Percentiles rank a stretch among this genome's conserved stretches.
Conservation (phyloP, 2,888 invertebrate genomes). For the Scaptodrosophila latifasciaeformis region DNA sequence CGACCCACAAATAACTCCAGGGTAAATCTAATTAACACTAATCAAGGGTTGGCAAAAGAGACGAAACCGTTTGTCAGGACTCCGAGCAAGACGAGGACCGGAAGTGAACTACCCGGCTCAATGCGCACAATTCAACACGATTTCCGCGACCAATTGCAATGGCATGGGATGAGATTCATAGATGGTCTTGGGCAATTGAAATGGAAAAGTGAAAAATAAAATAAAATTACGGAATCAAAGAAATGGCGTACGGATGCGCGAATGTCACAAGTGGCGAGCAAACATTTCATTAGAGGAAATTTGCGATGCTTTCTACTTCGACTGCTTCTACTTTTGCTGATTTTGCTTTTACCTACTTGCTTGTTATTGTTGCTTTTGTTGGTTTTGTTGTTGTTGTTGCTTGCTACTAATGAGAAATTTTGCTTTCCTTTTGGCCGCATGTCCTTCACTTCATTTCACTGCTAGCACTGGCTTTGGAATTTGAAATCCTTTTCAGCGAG, state of each 20-base stretch:
- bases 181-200: not conserved
- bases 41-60: conserved; percentile 49
- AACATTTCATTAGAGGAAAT: conserved; percentile 64
- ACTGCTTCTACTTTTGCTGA: not conserved
- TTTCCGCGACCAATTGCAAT: conserved; percentile 35
- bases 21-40: conserved; percentile 63
- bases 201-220: not conserved
- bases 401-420: conserved; percentile 60
- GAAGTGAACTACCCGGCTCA: conserved; percentile 48
- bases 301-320: conserved; percentile 33
- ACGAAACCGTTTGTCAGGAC: too few species aligned
- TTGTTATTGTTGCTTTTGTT: not conserved
- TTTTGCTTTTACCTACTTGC: too few species aligned
- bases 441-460: conserved; percentile 5
- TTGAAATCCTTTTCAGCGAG: conserved; percentile 50
- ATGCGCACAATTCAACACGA: conserved; percentile 39
- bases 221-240: not conserved
- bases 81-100: conserved; percentile 26
- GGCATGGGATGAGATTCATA: not conserved
- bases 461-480: not conserved
- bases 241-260: conserved; percentile 46
- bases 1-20: conserved; percentile 13
- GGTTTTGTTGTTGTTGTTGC: conserved; percentile 10
- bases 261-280: conserved; percentile 65
- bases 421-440: conserved; percentile 31